Percentiles rank a stretch among this genome's conserved stretches.
Conservation (phyloP, 2,888 invertebrate species). For the Busseola fusca region DNA sequence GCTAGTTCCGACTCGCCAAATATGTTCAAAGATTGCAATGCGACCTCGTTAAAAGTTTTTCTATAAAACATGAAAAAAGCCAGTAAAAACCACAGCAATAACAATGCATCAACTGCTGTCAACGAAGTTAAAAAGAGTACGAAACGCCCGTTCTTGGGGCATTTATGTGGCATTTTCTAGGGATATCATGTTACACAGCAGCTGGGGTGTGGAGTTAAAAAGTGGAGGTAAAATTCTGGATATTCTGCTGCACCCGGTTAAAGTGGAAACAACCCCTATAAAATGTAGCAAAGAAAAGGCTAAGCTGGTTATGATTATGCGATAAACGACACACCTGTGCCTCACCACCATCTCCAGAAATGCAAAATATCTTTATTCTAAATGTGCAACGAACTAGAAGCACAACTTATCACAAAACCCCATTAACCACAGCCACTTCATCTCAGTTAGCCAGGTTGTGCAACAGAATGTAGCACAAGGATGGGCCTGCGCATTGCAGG, state of each 20-base stretch:
- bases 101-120: constrained; percentile 8
- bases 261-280: not conserved
- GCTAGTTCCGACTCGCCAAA: constrained; percentile 18
- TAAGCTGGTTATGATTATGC: not conserved
- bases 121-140: not conserved
- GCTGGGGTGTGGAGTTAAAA: not conserved
- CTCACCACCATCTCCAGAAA: not conserved
- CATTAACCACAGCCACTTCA: constrained; percentile 22
- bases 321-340: not conserved
- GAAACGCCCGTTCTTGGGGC: not conserved
- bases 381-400: not conserved
- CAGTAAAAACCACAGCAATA: not conserved
- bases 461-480: constrained; percentile 60
- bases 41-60: not conserved
- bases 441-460: constrained; percentile 43
- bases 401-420: constrained; percentile 22
- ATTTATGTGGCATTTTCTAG: not conserved
- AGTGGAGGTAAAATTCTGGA: not conserved
- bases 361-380: not conserved
- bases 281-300: not conserved
- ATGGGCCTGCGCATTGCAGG: constrained; percentile 49
- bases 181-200: not conserved
- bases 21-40: constrained; percentile 2
- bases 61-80: not conserved
- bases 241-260: not conserved